Evolutionary conservation across 2,888 invertebrate genomes (phyloP), one percentile per base, ranked within the genome.

Genomic region (Erebia ligea): DNA sequence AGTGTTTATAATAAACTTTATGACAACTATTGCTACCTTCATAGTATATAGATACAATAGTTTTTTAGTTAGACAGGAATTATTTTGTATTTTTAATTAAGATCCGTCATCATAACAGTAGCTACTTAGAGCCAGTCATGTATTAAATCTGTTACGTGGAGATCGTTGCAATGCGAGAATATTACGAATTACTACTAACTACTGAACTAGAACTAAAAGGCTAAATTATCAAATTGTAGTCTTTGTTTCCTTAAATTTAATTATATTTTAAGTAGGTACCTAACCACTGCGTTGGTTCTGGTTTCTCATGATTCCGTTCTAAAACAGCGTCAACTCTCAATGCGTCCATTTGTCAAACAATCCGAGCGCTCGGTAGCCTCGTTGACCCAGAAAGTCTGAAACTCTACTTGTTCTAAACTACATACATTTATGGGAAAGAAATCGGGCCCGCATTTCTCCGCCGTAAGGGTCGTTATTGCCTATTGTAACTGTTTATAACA

Each of bases 401-500:
- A 78, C 75, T 76, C 76, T 75, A 73, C 74, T 76, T 71, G 76
- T 75, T 76, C 69, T 75, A 77, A 71, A 70, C 74, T 74, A 76
- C 77, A 74, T 75, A 76, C 79, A 75, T 79, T 79, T 79, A 79
- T 79, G 79, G 79, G 75, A 79, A 79, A 79, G 79, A 79, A 79
- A 79, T 78, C 78, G 68, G 73, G 71, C 74, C 76, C 77, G 76
- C 74, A 75, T 79, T 77, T 78, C 78, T 69, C 77, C 76, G 76
- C 79, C 78, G 79, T 73, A 74, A 79, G 78, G 77, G 74, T 76
- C 76, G 73, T 74, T 79, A 75, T 76, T 75, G 73, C 67, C 77
- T 58, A 67, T 67, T 75, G 77, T 78, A 74, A 73, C 57, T 66
- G 59, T 57, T 67, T 75, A 76, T 78, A 73, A 72, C 25, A 59